Percentiles rank a stretch among this genome's conserved stretches.
phyloP scores from a whole-genome alignment of 2,888 invertebrate species.

The Thumatha senex region DNA sequence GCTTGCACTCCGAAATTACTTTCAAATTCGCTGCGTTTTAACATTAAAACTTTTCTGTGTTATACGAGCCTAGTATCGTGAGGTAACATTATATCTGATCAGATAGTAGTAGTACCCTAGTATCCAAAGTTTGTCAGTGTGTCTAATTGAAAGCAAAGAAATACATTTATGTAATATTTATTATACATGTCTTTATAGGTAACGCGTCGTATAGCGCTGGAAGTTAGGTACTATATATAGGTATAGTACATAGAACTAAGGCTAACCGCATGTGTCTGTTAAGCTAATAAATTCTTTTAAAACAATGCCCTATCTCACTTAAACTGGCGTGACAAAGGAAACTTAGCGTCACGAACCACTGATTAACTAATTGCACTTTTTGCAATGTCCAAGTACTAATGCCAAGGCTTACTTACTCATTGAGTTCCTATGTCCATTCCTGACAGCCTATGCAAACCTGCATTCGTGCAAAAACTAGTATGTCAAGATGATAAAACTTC shows the following conservation, averaged over 20 bases:
- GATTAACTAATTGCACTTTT: slow-evolving; percentile 77
- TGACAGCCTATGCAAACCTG: slow-evolving; percentile 69
- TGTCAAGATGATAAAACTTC: slow-evolving; percentile 62
- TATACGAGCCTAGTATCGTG: slow-evolving; percentile 56
- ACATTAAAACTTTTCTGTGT: slow-evolving; percentile 58
- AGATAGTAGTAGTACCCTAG: slow-evolving; percentile 31
- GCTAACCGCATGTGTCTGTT: slow-evolving; percentile 53
- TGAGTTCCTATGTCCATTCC: slow-evolving; percentile 76
- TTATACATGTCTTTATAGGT: neutral
- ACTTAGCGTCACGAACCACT: slow-evolving; percentile 63
- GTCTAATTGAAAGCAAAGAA: too few relatives aligned
- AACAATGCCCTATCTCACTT: slow-evolving; percentile 69
- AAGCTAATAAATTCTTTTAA: slow-evolving; percentile 70
- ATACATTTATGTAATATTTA: too few relatives aligned
- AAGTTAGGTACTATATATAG: too few relatives aligned
- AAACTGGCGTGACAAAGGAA: slow-evolving; percentile 76
- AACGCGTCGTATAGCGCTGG: too few relatives aligned
- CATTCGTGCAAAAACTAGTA: slow-evolving; percentile 66
- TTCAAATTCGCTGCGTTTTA: slow-evolving; percentile 61
- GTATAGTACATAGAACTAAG: slow-evolving; percentile 9
- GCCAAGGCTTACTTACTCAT: slow-evolving; percentile 81
- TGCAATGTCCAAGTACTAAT: slow-evolving; percentile 68
- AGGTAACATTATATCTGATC: slow-evolving; percentile 34
- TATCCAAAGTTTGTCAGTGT: neutral
- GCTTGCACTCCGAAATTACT: slow-evolving; percentile 80